Conservation (phyloP, 2,113 vertebrate species). For the Proterorhinus semilunaris region DNA sequence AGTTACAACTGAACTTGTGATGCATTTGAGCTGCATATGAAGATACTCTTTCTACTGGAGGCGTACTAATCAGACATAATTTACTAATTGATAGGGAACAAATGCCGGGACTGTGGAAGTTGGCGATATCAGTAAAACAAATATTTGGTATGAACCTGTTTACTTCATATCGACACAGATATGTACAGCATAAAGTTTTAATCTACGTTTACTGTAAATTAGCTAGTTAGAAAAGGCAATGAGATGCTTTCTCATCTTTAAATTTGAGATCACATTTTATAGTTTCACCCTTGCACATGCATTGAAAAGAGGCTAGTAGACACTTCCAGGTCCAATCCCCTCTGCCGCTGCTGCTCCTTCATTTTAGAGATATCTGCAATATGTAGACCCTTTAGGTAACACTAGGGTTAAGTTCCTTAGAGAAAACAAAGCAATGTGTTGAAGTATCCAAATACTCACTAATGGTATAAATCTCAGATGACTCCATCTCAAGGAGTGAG, state of each 20-base stretch:
- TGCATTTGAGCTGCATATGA: conserved; percentile 29
- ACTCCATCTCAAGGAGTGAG: conserved; percentile 64
- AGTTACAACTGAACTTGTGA: no score
- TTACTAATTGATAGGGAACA: no score
- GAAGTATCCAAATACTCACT: conserved; percentile 54
- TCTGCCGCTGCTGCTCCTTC: conserved; percentile 48
- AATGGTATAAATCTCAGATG: conserved; percentile 65
- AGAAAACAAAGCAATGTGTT: conserved; percentile 63
- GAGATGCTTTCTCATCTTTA: conserved; percentile 50
- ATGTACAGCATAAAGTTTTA: no score
- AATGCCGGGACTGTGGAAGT: no score
- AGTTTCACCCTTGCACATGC: conserved; percentile 38
- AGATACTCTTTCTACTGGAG: no score
- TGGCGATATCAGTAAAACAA: no score
- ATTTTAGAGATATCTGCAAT: no score
- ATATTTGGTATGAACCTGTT: no score
- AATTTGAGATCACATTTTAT: conserved; percentile 43
- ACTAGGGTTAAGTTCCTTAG: conserved; percentile 52
- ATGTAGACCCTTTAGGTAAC: conserved; percentile 32
- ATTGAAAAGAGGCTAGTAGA: conserved; percentile 49
- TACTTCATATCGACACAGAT: no score
- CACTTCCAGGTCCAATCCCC: conserved; percentile 45
- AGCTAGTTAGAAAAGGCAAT: conserved; percentile 47
- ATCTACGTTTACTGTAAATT: not conserved
- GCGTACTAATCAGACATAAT: no score